phyloP scores from a whole-genome alignment of 2,888 invertebrate species.

The Cantharis lateralis region DNA sequence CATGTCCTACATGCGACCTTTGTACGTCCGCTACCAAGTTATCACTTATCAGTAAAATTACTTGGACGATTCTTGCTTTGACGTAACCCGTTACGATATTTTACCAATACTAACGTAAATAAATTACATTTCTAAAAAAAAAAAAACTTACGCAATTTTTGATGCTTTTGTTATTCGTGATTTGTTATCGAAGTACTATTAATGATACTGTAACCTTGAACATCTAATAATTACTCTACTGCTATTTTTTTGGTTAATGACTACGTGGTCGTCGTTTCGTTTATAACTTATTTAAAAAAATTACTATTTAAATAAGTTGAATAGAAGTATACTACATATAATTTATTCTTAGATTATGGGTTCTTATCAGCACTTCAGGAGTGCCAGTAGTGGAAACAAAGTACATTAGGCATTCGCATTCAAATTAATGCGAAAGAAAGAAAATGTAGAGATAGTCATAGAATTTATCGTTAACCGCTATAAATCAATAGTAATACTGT shows the following conservation, averaged over 20 bases:
- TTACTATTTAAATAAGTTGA: not conserved
- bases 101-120: not conserved
- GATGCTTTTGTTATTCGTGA: not conserved
- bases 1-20: constrained; percentile 39
- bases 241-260: not conserved
- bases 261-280: not conserved
- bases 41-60: not conserved
- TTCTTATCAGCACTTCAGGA: not conserved
- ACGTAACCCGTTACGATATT: not conserved
- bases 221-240: not conserved
- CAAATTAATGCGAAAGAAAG: not conserved
- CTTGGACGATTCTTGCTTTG: not conserved
- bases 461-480: too few species aligned
- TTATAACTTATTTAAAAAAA: too few species aligned
- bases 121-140: not conserved
- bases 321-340: not conserved
- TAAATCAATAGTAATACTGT: too few species aligned
- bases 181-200: not conserved
- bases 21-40: constrained; percentile 28
- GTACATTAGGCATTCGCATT: not conserved
- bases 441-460: not conserved
- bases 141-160: not conserved
- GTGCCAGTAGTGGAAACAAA: not conserved
- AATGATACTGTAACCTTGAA: not conserved
- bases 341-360: not conserved